Evolutionary conservation across 2,113 vertebrate species (phyloP).

Genomic region (Alligator mississippiensis): DNA sequence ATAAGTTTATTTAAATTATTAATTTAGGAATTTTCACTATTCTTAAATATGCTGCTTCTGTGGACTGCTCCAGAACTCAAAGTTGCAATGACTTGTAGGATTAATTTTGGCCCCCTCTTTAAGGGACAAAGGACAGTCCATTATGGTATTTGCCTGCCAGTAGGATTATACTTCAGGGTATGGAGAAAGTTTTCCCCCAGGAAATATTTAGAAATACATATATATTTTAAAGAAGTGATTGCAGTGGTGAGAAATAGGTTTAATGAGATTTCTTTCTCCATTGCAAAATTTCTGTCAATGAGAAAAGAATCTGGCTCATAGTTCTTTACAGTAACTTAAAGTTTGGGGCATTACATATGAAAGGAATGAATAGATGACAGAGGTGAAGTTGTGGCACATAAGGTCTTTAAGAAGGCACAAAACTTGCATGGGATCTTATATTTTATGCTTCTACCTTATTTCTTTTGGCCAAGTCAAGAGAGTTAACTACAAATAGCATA

Average conservation of each 20-base stretch:
- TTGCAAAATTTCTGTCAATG: neutral
- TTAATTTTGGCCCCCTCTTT: slow-evolving; percentile 23
- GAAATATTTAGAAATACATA: neutral
- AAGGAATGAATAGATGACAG: neutral
- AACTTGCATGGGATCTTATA: neutral
- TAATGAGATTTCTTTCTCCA: slow-evolving; percentile 8
- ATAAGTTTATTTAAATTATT: neutral
- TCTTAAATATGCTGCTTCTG: neutral
- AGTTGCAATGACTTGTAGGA: neutral
- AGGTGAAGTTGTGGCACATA: neutral
- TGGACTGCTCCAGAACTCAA: neutral
- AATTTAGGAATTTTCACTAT: neutral
- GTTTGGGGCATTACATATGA: neutral
- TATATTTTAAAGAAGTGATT: too few relatives aligned
- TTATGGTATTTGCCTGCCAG: slow-evolving; percentile 35
- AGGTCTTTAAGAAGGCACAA: neutral
- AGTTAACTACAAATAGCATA: neutral
- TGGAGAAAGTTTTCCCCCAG: neutral
- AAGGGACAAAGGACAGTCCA: neutral
- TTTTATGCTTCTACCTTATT: neutral
- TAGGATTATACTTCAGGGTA: neutral
- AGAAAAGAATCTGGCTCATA: neutral
- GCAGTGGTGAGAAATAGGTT: neutral
- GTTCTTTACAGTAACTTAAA: neutral
- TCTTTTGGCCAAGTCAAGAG: neutral